phyloP scores from a whole-genome alignment of 2,888 invertebrate genomes.

The Caenorhabditis sp. region DNA sequence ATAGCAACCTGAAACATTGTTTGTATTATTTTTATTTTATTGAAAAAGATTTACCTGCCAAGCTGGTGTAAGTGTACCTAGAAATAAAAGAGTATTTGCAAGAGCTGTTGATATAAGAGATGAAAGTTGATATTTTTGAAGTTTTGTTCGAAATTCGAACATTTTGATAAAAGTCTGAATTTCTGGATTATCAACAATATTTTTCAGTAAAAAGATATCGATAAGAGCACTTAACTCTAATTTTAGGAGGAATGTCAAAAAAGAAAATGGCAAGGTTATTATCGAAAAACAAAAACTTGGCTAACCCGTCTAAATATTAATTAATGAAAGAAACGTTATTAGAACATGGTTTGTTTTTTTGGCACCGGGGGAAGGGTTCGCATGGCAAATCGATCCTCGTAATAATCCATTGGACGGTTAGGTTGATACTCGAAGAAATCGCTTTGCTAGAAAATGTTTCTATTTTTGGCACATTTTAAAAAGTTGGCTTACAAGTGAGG shows the following conservation, averaged over 20 bases:
- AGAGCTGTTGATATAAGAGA: slow-evolving; percentile 44
- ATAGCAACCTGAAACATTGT: slow-evolving; percentile 59
- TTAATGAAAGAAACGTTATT: not conserved
- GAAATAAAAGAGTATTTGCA: slow-evolving; percentile 58
- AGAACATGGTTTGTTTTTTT: slow-evolving; percentile 33
- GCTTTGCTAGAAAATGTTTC: slow-evolving; percentile 32
- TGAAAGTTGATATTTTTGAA: slow-evolving; percentile 57
- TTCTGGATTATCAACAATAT: too few relatives aligned
- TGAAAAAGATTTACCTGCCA: slow-evolving; percentile 64
- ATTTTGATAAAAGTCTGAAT: slow-evolving; percentile 7
- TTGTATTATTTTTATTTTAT: not conserved
- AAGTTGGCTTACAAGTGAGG: slow-evolving; percentile 21
- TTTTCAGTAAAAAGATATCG: too few relatives aligned
- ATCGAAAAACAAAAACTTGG: not conserved
- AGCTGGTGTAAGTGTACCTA: slow-evolving; percentile 65
- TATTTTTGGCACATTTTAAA: not conserved
- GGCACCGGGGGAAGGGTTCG: slow-evolving; percentile 52
- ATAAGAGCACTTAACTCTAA: not conserved
- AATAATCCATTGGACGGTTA: slow-evolving; percentile 27
- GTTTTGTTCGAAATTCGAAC: slow-evolving; percentile 41
- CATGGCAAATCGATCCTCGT: slow-evolving; percentile 58
- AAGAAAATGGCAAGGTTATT: slow-evolving; percentile 1
- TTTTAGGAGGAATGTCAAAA: not conserved
- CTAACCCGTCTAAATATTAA: not conserved
- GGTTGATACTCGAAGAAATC: slow-evolving; percentile 42